Conservation (phyloP, 2,797 vertebrate species). For the Hoplostethus atlanticus region DNA sequence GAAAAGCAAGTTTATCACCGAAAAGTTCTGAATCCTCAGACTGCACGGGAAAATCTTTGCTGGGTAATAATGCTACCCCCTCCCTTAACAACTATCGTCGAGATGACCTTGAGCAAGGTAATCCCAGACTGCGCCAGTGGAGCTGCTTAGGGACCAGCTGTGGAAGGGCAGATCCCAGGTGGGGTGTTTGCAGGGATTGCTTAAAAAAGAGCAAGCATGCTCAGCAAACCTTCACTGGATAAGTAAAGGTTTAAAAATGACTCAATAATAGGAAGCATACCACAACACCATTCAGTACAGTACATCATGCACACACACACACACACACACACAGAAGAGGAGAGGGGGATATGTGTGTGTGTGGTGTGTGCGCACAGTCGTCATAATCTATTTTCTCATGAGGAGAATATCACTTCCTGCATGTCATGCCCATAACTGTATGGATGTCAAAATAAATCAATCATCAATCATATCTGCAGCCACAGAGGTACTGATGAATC, state of each 20-base stretch:
- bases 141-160: constrained; percentile 50
- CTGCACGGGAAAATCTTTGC: neutral
- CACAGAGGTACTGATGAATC: neutral
- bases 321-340: neutral
- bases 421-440: neutral
- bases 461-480: neutral
- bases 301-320: neutral
- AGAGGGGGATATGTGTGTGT: neutral
- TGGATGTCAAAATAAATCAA: constrained; percentile 9
- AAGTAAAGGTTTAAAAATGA: constrained; percentile 1
- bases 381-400: constrained; percentile 1
- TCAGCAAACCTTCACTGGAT: constrained; percentile 14
- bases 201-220: constrained; percentile 24
- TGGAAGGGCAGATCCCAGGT: constrained; percentile 46
- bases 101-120: constrained; percentile 39
- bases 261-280: neutral
- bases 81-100: constrained; percentile 17
- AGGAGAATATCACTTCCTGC: constrained; percentile 19
- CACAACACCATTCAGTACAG: neutral
- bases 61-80: neutral
- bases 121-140: constrained; percentile 22
- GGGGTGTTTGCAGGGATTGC: constrained; percentile 30
- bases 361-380: neutral
- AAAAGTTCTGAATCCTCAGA: constrained; percentile 3
- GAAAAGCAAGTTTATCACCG: neutral